These are phyloP conservation scores for Gonatopus flavifemur DNA, from an alignment of 1,140 invertebrate genomes.

Conservation along the genomic window DNA sequence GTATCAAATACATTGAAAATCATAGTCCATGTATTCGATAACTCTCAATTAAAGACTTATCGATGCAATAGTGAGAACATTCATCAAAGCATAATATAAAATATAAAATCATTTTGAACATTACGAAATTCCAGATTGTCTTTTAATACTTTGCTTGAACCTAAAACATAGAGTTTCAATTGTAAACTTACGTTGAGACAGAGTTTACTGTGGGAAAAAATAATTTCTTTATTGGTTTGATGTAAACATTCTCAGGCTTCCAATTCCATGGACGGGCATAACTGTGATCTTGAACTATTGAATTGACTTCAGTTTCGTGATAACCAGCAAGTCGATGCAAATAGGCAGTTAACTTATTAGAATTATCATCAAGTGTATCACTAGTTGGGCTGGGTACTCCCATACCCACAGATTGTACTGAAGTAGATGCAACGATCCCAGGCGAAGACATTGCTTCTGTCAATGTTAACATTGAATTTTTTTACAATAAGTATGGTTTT, in stretches of 20 bases:
- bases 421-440: constrained; percentile 15
- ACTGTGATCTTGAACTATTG: constrained; percentile 64
- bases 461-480: no score
- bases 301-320: constrained; percentile 45
- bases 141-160: no score
- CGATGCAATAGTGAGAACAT: no score
- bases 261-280: constrained; percentile 73
- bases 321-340: constrained; percentile 47
- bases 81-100: no score
- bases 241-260: constrained; percentile 67
- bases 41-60: no score
- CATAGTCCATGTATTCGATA: no score
- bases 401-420: constrained; percentile 10
- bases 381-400: constrained; percentile 32
- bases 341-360: constrained; percentile 46
- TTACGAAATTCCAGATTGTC: no score
- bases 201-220: constrained; percentile 52
- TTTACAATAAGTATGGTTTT: no score
- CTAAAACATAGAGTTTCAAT: not conserved
- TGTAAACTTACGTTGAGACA: constrained; percentile 25
- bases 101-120: no score
- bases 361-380: constrained; percentile 46
- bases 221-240: constrained; percentile 64
- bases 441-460: no score
- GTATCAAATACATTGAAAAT: no score